Percentiles rank a stretch among this genome's conserved stretches.
These are phyloP conservation scores for Tauraco hartlaubi DNA, from an alignment of 2,797 vertebrate genomes.

Conservation along the genomic window DNA sequence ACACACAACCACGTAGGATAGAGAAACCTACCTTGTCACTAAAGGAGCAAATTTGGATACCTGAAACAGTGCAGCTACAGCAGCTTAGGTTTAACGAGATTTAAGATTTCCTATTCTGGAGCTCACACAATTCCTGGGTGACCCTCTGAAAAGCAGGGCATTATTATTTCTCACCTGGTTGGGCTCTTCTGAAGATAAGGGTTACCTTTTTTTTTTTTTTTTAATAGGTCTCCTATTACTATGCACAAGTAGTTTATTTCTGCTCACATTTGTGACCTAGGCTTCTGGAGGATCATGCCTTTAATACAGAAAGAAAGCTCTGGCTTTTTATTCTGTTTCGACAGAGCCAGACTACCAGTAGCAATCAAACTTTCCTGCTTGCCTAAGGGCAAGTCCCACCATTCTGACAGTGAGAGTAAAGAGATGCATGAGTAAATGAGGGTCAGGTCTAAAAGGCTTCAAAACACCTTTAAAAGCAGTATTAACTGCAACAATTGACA, in stretches of 20 bases:
- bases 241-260: neutral
- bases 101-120: neutral
- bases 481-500: neutral
- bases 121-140: neutral
- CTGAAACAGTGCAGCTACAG: neutral
- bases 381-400: neutral
- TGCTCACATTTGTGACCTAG: neutral
- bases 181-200: neutral
- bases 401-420: neutral
- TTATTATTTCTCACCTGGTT: neutral
- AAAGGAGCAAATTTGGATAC: neutral
- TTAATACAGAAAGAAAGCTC: neutral
- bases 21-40: neutral
- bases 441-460: neutral
- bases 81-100: neutral
- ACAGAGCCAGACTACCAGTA: neutral
- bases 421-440: neutral
- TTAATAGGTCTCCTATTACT: neutral
- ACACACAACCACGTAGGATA: rapidly evolving
- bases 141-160: neutral
- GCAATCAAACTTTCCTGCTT: neutral
- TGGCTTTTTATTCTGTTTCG: neutral
- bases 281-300: neutral
- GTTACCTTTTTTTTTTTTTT: neutral
- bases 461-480: neutral